Base-by-base conservation (phyloP, 2,888 invertebrate species). In the Drosophila ustulata region DNA sequence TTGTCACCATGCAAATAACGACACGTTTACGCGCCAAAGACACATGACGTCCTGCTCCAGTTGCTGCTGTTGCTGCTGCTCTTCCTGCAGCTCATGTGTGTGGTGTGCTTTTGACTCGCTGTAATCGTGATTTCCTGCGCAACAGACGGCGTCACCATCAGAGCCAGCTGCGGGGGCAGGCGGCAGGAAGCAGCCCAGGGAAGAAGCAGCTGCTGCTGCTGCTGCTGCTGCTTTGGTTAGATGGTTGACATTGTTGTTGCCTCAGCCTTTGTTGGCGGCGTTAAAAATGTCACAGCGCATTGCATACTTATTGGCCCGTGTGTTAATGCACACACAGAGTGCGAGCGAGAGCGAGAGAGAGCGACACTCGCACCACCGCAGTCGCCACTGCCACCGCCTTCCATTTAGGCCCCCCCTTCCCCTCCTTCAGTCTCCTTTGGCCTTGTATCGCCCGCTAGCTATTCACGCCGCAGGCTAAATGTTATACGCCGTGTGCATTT, bases 281-380 rank as follows among this genome's bases (percentile, higher is more conserved):
- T 76, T 87, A 85, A 89, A 89, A 89, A 89, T 88, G 89, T 89
- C 89, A 89, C 89, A 88, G 82, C 78, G 88, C 89, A 80, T 85
- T 89, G 83, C 89, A 89, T 82, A 89, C 80, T 81, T 88, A 88
- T 82, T 88, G 87, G 88, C 85, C 89, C 89, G 88, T 88, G 83
- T 82, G 82, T 78, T 88, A 88, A 88, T 88, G 83, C 88, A 80
- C 55, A 41, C 18, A 34, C 47, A 11, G 23, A n/a, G 3, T 1
- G 11, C 1, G 13, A n/a, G 7, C 3, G 28, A 26, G 9, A 11
- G 39, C 41, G 18, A 39, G 39, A 13, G 13, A 39, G 39, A 7
- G 13, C n/a, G 28, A 13, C 3, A 53, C 18, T 28, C 23, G 41
- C 53, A 53, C 45, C 57, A 32, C 23, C 11, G 26, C 47, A 26